Evolutionary conservation across 2,797 vertebrate species (phyloP).

Genomic region (Molossus alvarezi): DNA sequence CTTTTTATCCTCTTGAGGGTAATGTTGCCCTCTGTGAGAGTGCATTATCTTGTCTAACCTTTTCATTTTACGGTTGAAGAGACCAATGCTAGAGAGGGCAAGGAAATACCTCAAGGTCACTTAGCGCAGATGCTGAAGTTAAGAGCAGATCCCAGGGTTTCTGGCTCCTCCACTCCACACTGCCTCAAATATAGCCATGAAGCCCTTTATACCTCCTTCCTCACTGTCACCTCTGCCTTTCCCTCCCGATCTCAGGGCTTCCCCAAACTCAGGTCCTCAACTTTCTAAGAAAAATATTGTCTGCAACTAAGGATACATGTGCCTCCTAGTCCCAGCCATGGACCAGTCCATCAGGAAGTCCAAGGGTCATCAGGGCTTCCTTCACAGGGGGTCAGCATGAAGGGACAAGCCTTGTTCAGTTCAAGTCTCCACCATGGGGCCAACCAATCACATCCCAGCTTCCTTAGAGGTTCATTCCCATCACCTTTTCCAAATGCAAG

Average conservation of each 20-base stretch:
- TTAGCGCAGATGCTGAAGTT: neutral
- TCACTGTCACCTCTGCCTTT: neutral
- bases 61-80: constrained; percentile 40
- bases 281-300: constrained; percentile 30
- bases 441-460: constrained; percentile 86
- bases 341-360: neutral
- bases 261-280: neutral
- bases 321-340: neutral
- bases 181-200: neutral
- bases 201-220: neutral
- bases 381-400: neutral
- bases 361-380: neutral
- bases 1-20: neutral
- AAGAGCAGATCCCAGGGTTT: neutral
- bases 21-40: constrained; percentile 8
- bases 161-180: neutral
- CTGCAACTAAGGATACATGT: neutral
- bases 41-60: neutral
- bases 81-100: neutral
- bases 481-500: constrained; percentile 91
- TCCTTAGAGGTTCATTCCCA: constrained; percentile 89
- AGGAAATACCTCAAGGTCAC: neutral
- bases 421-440: neutral
- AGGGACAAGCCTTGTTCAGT: neutral
- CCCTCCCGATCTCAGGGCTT: neutral